These are phyloP conservation scores for Mormyrus lacerda DNA, from an alignment of 2,113 vertebrate species.

Conservation along the genomic window DNA sequence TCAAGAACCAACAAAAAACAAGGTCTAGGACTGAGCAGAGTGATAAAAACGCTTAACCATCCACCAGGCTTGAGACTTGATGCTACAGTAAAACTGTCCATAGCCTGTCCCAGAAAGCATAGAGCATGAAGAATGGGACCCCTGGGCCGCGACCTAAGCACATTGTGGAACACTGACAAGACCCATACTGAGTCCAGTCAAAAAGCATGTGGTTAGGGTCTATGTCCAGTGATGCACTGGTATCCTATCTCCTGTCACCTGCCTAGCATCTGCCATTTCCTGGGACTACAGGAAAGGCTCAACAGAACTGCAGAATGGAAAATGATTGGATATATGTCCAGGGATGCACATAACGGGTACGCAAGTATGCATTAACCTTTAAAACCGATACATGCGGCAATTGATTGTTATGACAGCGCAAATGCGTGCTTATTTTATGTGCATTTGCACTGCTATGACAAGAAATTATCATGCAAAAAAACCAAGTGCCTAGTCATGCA, in stretches of 20 bases:
- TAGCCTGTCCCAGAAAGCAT: neutral
- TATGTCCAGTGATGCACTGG: neutral
- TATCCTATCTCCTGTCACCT: no score
- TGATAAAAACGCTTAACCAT: neutral
- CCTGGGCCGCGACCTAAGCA: neutral
- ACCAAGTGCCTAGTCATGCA: no score
- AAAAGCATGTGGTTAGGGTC: neutral
- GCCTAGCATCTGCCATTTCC: neutral
- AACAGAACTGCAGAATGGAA: neutral
- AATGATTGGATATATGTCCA: neutral
- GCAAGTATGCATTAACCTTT: no score
- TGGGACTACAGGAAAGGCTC: neutral
- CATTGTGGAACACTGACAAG: neutral
- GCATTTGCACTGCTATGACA: no score
- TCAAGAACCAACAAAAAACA: neutral
- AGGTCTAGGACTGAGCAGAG: neutral
- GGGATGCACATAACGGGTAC: no score
- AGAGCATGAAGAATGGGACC: neutral
- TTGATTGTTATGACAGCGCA: no score
- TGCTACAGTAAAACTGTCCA: neutral
- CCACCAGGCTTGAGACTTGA: neutral
- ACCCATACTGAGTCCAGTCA: neutral
- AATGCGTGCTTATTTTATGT: no score
- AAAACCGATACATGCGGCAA: no score
- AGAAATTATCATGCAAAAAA: no score